phyloP scores from a whole-genome alignment of 2,797 vertebrate species.

The Ceyx erithaca region DNA sequence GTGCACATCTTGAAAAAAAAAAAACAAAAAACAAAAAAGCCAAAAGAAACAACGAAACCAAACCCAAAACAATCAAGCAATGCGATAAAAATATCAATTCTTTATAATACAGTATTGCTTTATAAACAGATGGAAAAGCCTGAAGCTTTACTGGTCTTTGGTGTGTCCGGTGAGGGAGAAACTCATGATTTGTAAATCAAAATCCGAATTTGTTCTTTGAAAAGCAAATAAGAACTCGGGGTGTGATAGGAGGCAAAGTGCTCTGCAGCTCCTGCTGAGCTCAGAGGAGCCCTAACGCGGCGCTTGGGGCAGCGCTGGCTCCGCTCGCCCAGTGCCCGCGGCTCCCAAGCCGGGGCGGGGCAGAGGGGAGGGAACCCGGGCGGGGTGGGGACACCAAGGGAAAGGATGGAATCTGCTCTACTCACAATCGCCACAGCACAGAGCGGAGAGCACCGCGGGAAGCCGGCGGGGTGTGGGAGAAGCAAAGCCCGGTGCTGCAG shows the following conservation, averaged over 20 bases:
- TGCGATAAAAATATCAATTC: slow-evolving; percentile 81
- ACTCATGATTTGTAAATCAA: slow-evolving; percentile 75
- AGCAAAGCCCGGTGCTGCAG: slow-evolving; percentile 51
- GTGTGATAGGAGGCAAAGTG: slow-evolving; percentile 50
- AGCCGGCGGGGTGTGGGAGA: slow-evolving; percentile 33
- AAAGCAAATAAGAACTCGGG: not conserved
- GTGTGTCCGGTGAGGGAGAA: slow-evolving; percentile 82
- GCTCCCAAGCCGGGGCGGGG: no score
- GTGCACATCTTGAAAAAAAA: slow-evolving; percentile 77
- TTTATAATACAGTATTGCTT: slow-evolving; percentile 90
- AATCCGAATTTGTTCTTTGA: slow-evolving; percentile 75
- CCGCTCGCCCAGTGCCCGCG: no score
- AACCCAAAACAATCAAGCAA: slow-evolving; percentile 75
- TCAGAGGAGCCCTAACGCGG: no score
- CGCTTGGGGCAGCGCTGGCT: no score
- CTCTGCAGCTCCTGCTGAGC: slow-evolving; percentile 16
- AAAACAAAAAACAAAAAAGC: not conserved
- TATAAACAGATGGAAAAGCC: slow-evolving; percentile 82
- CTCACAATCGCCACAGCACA: slow-evolving; percentile 45
- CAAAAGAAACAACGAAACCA: not conserved
- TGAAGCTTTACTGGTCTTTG: slow-evolving; percentile 88
- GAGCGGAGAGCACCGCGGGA: not conserved
- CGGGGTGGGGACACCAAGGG: not conserved
- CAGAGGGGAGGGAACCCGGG: no score
- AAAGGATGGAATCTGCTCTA: slow-evolving; percentile 63